Evolutionary conservation across 2,888 invertebrate genomes (phyloP), one percentile per base, ranked within the genome.

Genomic region (Tachina lurida): DNA sequence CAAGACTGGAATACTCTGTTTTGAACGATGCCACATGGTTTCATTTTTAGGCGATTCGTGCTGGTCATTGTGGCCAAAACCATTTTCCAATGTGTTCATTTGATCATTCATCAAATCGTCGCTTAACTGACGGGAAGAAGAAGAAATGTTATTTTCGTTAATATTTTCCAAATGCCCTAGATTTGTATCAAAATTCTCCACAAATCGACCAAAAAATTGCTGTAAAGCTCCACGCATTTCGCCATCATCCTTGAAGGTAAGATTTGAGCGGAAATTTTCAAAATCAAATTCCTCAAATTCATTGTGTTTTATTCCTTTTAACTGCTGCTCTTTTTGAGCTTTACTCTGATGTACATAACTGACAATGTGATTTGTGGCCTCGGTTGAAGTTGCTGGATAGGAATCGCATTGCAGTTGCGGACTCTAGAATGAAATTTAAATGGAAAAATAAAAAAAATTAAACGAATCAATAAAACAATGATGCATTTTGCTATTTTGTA

Each of bases 1-100:
- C 62, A 92, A 86, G 1, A 91, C 92, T 0, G 90, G 90, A 68
- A 92, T 91, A 41, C 88, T 89, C 68, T 91, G 85, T 75, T 91
- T 91, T n/a, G 89, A 88, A 60, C 91, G 91, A 84, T 88, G 88
- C 89, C 88, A 91, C 22, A 87, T 81, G 41, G 87, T 89, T 2
- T 88, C 75, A 39, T 58, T 77, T 13, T 63, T 82, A 13, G 87
- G 78, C 7, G 89, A 89, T 47, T 91, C 91, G 43, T 90, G 89
- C 54, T 90, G 91, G 71, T 89, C 89, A 43, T 88, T 87, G 49
- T 78, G 75, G 10, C 77, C 58, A 73, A 88, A 87, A 60, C 89
- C 84, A 13, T 88, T 90, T 13, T 90, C 89, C 15, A 91, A 76
- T 5, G 89, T 89, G 63, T 89, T 91, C 3, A 87, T 88, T n/a